Conservation (phyloP, 1,140 invertebrate species). For the Neelides sp. region DNA sequence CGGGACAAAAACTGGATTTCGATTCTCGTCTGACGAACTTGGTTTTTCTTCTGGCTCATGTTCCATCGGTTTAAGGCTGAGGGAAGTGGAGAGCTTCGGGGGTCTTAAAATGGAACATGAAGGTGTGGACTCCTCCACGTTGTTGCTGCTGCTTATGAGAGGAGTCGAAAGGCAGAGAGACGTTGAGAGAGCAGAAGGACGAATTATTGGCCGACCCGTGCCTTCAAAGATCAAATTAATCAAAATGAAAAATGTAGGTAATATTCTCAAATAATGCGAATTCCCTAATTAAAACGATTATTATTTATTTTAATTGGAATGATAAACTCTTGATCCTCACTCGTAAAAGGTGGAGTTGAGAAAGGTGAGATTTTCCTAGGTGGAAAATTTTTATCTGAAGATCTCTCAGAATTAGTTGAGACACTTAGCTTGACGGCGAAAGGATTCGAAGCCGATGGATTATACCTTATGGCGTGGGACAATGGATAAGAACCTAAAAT, state of each 20-base stretch:
- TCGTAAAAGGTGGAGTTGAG: too few species aligned
- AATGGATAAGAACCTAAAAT: too few species aligned
- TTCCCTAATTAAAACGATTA: background rate
- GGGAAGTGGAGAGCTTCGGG: background rate
- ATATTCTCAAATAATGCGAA: background rate
- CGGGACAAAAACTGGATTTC: slow-evolving; percentile 6
- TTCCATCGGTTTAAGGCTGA: slow-evolving; percentile 2
- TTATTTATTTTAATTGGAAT: too few species aligned
- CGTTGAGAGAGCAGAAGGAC: slow-evolving; percentile 4
- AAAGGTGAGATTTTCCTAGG: too few species aligned
- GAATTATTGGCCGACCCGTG: slow-evolving; percentile 9
- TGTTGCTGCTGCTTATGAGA: background rate
- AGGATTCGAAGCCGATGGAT: too few species aligned
- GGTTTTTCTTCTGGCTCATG: background rate
- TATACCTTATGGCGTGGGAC: too few species aligned
- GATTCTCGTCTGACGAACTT: background rate
- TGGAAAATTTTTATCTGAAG: too few species aligned
- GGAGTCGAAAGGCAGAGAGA: background rate
- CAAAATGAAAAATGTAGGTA: slow-evolving; percentile 2
- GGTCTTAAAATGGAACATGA: slow-evolving; percentile 7
- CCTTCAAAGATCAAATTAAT: background rate
- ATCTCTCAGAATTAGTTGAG: too few species aligned
- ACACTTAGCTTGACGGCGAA: too few species aligned
- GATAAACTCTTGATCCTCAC: too few species aligned
- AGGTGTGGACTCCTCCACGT: background rate